Conservation (phyloP, 92 coral and sea anemone genomes). For the Chrysogorgia sp. region DNA sequence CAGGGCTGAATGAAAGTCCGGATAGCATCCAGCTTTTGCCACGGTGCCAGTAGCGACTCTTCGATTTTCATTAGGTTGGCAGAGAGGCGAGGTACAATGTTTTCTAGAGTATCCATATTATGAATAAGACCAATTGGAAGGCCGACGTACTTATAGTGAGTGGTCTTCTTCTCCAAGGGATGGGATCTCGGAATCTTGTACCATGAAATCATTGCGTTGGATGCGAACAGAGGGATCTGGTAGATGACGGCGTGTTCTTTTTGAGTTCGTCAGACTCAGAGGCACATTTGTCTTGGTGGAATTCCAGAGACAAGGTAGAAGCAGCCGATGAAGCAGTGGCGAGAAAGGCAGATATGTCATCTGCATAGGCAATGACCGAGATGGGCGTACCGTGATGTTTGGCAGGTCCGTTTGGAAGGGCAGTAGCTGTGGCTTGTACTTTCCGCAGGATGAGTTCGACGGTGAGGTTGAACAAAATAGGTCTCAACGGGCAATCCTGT, state of each 20-base stretch:
- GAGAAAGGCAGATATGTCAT: slow-evolving; percentile 25
- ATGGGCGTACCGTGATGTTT: slow-evolving; percentile 11
- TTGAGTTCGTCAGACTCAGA: slow-evolving; percentile 12
- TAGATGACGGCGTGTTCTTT: neutral
- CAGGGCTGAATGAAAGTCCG: slow-evolving; percentile 42
- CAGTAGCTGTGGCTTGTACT: neutral
- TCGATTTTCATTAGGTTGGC: slow-evolving; percentile 2
- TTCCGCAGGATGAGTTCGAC: neutral
- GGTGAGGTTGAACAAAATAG: slow-evolving; percentile 7
- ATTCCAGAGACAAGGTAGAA: slow-evolving; percentile 28
- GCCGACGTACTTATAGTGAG: slow-evolving; percentile 37
- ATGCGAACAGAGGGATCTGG: neutral
- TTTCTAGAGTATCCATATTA: slow-evolving; percentile 11
- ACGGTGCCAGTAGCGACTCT: slow-evolving; percentile 34
- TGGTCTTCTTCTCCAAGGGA: slow-evolving; percentile 31
- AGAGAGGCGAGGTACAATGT: neutral
- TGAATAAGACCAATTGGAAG: slow-evolving; percentile 40
- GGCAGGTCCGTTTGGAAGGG: slow-evolving; percentile 3
- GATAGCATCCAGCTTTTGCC: slow-evolving; percentile 48
- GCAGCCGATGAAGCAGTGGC: slow-evolving; percentile 29
- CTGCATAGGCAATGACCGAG: slow-evolving; percentile 46
- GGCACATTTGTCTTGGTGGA: slow-evolving; percentile 32
- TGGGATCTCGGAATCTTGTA: slow-evolving; percentile 26
- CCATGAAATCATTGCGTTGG: neutral
- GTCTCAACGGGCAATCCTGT: slow-evolving; percentile 25